Base-by-base conservation (phyloP, 2,113 vertebrate species). In the Cryptomyrus ogoouensis region DNA sequence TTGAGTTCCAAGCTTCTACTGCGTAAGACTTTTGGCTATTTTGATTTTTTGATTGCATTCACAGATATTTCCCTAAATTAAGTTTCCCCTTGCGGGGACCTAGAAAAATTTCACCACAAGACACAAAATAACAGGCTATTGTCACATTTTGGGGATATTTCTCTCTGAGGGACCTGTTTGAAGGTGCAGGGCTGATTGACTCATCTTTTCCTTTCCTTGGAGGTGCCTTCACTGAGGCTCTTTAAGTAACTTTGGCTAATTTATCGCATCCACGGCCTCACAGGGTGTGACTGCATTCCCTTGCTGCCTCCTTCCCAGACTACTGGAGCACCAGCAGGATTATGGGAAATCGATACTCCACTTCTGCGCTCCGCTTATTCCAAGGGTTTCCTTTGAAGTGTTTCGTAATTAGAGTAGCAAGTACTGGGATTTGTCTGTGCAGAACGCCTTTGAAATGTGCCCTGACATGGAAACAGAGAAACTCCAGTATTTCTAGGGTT, bases 291-390 rank as follows among this genome's bases (percentile, higher is more conserved):
- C 1, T 70, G 62, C 62, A 70, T 24, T 44, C 83, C 83, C 8
- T 24, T 10, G 19, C 9, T 84, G 1, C 0, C n/a, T 6, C 6
- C 44, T 10, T n/a, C 42, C 83, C 15, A 3, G 10, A 31, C 24
- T n/a, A 5, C 44, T 47, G 47, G 83, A 49, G 44, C 42, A n/a
- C 46, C 42, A 50, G 83, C 8, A 27, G 46, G 46, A 86, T 86
- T 86, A 86, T 86, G 44, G 83, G 46, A 86, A 86, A 86, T 86
- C 47, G n/a, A 86, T 49, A n/a, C 44, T 86, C 44, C 24, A 50
- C 83, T 84, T 46, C 13, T 35, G 31, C 3, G 35, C 35, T 42
- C 74, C 31, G 74, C 74, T 80, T 27, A 70, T 31, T 70, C n/a
- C 10, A 13, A 46, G 35, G 39, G 39, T 44, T 84, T 21, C 83